Percentiles rank a stretch among this genome's conserved stretches.
These are phyloP conservation scores for Trinorchestia longiramus DNA, from an alignment of 1,140 invertebrate genomes.

Conservation along the genomic window DNA sequence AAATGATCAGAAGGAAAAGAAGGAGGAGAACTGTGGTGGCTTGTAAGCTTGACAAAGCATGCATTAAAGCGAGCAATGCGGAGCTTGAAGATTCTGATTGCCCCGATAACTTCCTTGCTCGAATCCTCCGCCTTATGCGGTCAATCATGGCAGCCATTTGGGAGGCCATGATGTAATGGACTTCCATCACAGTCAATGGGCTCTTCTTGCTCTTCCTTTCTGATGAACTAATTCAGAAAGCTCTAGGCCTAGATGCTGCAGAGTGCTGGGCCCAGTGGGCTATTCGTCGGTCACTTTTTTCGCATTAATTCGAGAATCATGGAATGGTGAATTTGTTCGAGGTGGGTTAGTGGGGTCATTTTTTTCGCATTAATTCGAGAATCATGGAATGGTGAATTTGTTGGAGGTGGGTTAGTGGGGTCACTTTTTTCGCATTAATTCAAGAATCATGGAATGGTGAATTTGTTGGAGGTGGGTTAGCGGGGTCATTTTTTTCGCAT, in stretches of 20 bases:
- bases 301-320: too few relatives aligned
- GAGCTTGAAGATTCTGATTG: slow-evolving; percentile 6
- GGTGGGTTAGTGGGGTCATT: neutral
- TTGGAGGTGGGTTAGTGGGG: too few relatives aligned
- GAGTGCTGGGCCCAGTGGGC: neutral
- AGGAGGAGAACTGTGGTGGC: neutral
- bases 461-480: too few relatives aligned
- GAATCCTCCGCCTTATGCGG: slow-evolving; percentile 15
- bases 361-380: neutral
- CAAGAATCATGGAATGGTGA: too few relatives aligned
- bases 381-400: too few relatives aligned
- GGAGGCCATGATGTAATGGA: slow-evolving; percentile 50
- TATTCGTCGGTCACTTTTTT: neutral
- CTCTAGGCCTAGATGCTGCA: neutral
- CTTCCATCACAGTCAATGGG: slow-evolving; percentile 43
- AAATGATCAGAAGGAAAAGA: neutral
- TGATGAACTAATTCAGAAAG: slow-evolving; percentile 33
- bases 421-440: too few relatives aligned
- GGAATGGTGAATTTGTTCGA: too few relatives aligned
- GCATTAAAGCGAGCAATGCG: neutral
- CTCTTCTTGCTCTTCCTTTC: neutral
- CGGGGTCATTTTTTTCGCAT: too few relatives aligned
- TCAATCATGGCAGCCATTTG: slow-evolving; percentile 42
- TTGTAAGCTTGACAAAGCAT: neutral
- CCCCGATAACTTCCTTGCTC: slow-evolving; percentile 22